Base-by-base conservation (phyloP, 2,797 vertebrate species). In the Poecilia velifera region DNA sequence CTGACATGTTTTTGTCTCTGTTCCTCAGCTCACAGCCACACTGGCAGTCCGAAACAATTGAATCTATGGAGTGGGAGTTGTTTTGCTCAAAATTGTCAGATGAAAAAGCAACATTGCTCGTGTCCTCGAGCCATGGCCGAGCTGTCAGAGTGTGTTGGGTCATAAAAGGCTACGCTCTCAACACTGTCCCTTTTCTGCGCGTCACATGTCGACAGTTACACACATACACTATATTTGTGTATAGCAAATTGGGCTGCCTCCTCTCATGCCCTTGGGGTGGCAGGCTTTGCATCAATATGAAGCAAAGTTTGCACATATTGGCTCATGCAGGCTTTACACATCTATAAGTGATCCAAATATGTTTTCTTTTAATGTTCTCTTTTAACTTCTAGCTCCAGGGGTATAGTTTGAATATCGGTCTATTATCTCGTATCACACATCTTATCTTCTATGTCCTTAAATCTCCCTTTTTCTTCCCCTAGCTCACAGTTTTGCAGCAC, bases 71-170 rank as follows among this genome's bases (percentile, higher is more conserved):
- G 86, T 80, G 89, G 81, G 89, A 74, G 88, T 87, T 90, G 90
- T 91, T 94, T 90, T 90, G 90, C 90, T 91, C 90, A 86, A 94
- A 95, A 93, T 92, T 93, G 93, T 95, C 93, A 94, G 92, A 94
- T 92, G 92, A 93, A 94, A 93, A 94, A 92, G 93, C 92, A 92
- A 92, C 94, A 90, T 92, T 76, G 94, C 88, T 89, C 6, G 75
- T 95, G 93, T 92, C 95, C 95, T 85, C 74, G 3, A 95, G 95
- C 94, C 31, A 91, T 90, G 92, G 93, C 94, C 95, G 92, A 95
- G 95, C 95, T 96, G 95, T 96, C 95, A 96, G 90, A 95, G 91
- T 93, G 93, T 93, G 94, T 96, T 93, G 94, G 95, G 94, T 96
- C 94, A 95, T 93, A 92, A 94, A 94, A 95, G 94, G 92, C 95